Conservation (phyloP, 2,113 vertebrate genomes). For the Catharus bicknelli region DNA sequence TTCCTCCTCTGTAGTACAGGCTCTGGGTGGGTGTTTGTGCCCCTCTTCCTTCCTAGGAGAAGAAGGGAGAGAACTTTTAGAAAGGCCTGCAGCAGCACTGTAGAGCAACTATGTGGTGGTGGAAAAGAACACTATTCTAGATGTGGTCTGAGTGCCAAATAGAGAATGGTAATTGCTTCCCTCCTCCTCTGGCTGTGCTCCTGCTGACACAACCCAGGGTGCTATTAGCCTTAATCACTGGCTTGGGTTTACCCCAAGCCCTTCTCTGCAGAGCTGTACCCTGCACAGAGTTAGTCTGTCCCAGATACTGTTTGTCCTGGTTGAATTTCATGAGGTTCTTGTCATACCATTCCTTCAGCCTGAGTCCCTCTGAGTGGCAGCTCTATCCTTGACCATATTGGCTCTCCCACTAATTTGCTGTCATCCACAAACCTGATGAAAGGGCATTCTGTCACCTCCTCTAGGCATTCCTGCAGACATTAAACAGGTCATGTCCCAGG, state of each 20-base stretch:
- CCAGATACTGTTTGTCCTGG: not conserved
- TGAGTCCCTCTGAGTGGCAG: not conserved
- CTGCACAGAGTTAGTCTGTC: not conserved
- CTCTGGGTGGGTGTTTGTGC: not conserved
- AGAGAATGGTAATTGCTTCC: not conserved
- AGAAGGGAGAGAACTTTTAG: not conserved
- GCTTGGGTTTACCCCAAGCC: not conserved
- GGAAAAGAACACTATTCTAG: not conserved
- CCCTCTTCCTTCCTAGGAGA: not conserved
- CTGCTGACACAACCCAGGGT: not conserved
- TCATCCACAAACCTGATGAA: not conserved
- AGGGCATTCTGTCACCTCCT: not conserved
- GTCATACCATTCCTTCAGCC: not conserved
- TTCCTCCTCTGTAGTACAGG: not conserved
- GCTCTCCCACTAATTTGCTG: not conserved
- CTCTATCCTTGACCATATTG: not conserved
- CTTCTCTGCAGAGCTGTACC: not conserved
- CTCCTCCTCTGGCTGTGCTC: not conserved
- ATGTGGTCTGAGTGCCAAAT: not conserved
- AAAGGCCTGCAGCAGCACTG: not conserved
- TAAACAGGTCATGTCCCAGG: not conserved
- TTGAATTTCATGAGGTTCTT: not conserved
- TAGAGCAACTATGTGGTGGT: not conserved
- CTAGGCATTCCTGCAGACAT: not conserved
- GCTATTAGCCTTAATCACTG: not conserved